A percentile compares a stretch with the other conserved stretches of the same genome.
Conservation (phyloP, 1,140 invertebrate genomes). For the Ostrea denselamellosa region DNA sequence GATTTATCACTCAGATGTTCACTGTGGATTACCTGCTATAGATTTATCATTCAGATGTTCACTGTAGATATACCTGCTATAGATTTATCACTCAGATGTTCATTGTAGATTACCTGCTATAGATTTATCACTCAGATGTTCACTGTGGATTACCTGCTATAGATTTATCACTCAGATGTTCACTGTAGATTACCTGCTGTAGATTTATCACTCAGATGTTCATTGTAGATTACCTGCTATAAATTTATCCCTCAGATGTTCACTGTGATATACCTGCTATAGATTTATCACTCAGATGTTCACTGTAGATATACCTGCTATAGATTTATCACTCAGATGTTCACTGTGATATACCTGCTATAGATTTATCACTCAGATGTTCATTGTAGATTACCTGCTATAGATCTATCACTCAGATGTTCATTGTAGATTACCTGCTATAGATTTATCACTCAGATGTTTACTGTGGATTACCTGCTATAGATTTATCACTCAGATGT, state of each 20-base stretch:
- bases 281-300: no score
- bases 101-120: constrained; percentile 82
- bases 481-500: not conserved
- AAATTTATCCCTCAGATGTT: not conserved
- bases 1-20: not conserved
- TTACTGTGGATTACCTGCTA: not conserved
- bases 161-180: not conserved
- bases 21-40: constrained; percentile 82
- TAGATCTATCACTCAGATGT: not conserved
- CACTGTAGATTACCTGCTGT: constrained; percentile 81
- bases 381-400: not conserved
- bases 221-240: not conserved
- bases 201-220: no score
- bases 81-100: not conserved
- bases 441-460: no score
- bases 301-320: not conserved
- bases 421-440: constrained; percentile 82
- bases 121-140: no score
- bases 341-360: constrained; percentile 82
- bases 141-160: not conserved
- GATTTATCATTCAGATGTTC: no score
- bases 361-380: no score
- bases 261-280: constrained; percentile 82
- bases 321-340: not conserved
- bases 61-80: not conserved